Evolutionary conservation across 1,140 invertebrate genomes (phyloP).

Genomic region (Leptestheria dahalacensis): DNA sequence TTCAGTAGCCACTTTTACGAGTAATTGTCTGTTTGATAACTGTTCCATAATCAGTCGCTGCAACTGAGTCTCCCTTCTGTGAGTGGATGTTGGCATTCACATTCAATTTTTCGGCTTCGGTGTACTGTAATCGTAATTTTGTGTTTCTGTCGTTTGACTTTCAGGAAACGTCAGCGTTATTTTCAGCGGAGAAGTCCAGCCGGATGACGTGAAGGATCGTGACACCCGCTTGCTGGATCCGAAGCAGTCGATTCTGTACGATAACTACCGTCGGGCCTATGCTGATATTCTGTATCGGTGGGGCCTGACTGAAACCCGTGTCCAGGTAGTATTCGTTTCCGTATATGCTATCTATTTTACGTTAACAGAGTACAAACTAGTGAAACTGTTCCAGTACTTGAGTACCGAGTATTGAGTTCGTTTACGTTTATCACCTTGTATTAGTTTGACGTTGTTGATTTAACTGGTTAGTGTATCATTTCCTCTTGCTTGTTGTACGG

Average conservation of each 20-base stretch:
- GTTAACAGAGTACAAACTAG: too few species aligned
- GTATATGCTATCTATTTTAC: too few species aligned
- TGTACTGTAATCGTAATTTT: too few species aligned
- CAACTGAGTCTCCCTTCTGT: too few species aligned
- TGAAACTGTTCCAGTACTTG: too few species aligned
- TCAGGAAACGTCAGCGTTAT: not conserved
- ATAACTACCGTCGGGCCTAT: constrained; percentile 72
- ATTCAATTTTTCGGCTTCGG: too few species aligned
- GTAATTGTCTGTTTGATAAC: too few species aligned
- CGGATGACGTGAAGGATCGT: not conserved
- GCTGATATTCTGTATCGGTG: constrained; percentile 74
- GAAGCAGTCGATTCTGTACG: constrained; percentile 46
- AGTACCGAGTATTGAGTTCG: too few species aligned
- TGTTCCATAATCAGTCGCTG: too few species aligned
- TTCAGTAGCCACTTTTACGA: constrained; percentile 1
- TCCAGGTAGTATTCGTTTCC: constrained; percentile 35
- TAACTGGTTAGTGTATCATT: not conserved
- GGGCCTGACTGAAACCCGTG: constrained; percentile 63
- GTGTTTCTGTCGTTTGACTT: not conserved
- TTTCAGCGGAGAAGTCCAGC: not conserved
- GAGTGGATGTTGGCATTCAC: too few species aligned
- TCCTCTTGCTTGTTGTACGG: constrained; percentile 11
- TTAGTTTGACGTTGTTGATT: not conserved
- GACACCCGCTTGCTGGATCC: constrained; percentile 36
- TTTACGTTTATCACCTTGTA: too few species aligned